Base-by-base conservation (phyloP, 2,113 vertebrate genomes). In the Chloropsis cyanopogon region DNA sequence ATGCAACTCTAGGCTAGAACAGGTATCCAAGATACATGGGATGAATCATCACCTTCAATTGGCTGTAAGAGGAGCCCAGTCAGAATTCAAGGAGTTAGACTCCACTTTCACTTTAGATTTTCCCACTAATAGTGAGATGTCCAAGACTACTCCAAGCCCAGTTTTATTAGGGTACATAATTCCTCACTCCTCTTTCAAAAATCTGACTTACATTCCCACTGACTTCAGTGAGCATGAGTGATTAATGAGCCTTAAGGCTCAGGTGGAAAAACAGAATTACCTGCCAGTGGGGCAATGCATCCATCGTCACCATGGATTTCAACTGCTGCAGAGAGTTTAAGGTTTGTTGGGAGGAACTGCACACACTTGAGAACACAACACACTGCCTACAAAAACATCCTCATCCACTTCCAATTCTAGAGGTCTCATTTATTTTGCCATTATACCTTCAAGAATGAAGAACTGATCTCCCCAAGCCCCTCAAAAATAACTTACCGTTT, bases 401-500 rank as follows among this genome's bases (percentile, higher is more conserved):
- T 88, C 39, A 42, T 49, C 4, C 20, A 49, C 20, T 72, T 82
- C 53, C 53, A 41, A 4, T 68, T 61, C 77, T 84, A 79, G 75
- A 81, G 80, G 39, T 63, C 64, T 81, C 50, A 47, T 77, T 86
- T 83, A 91, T 94, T 96, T 95, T 93, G 35, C 76, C 47, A 75
- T 77, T 84, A 49, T 50, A 88, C 23, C 12, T 50, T 29, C n/a
- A 84, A 60, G 28, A 88, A 71, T 29, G 28, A 78, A 56, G n/a
- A 94, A 47, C 26, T 77, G 41, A 78, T 52, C 69, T 93, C 39
- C 71, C 15, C 78, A 71, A 75, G 44, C 5, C 2, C 25, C 37
- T 79, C 60, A 72, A 54, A 49, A 76, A 49, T 35, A 90, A 77
- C 10, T 47, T 64, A 73, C 6, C 26, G n/a, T 84, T 93, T 80